These are phyloP conservation scores for Loxodonta africana DNA, from an alignment of 2,113 vertebrate genomes.

Conservation along the genomic window DNA sequence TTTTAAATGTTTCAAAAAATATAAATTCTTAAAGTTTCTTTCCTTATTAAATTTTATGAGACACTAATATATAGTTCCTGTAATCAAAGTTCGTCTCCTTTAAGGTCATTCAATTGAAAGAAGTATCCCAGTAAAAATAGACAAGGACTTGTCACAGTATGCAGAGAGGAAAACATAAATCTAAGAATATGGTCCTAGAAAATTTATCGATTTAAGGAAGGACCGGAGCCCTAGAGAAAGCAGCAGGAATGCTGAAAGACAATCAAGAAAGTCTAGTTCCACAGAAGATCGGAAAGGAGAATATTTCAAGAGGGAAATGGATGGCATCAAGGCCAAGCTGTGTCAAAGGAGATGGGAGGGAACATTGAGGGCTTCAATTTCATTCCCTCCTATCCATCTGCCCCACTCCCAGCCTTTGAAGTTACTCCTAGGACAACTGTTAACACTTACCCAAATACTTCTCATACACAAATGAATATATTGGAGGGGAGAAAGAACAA, in stretches of 20 bases:
- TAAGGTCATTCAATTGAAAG: slow-evolving; percentile 39
- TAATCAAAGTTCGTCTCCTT: slow-evolving; percentile 25
- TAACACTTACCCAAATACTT: not conserved
- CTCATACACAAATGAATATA: not conserved
- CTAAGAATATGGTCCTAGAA: not conserved
- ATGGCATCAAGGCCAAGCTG: not conserved
- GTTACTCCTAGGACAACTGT: not conserved
- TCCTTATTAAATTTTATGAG: slow-evolving; percentile 20
- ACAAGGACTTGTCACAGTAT: not conserved
- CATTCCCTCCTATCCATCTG: not conserved
- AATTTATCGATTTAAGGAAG: not conserved
- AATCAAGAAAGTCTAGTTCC: slow-evolving; percentile 39
- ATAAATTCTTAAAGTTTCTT: not conserved
- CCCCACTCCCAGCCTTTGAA: not conserved
- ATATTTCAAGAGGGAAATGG: not conserved
- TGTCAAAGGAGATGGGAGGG: not conserved
- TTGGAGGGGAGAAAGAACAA: not conserved
- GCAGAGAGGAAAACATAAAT: not conserved
- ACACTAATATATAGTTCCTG: slow-evolving; percentile 6
- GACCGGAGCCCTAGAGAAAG: not conserved
- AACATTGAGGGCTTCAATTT: not conserved
- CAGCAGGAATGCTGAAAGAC: not conserved
- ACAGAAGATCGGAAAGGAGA: not conserved
- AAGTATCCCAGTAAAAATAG: not conserved
- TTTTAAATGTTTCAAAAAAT: slow-evolving; percentile 1